Conservation (phyloP, 2,888 invertebrate genomes). For the Chloroclystis v-ata region DNA sequence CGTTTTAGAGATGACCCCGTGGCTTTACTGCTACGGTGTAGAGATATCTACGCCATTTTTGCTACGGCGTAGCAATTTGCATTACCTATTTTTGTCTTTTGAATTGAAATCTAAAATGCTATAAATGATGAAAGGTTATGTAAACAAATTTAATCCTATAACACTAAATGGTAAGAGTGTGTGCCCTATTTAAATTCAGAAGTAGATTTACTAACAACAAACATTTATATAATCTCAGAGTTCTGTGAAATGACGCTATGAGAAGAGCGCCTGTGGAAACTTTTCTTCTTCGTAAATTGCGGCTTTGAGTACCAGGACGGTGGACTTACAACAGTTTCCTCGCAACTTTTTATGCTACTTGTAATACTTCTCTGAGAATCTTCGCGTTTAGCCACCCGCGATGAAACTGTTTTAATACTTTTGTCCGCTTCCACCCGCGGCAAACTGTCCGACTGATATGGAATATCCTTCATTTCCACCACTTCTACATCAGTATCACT, state of each 20-base stretch:
- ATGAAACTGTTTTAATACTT: conserved; percentile 52
- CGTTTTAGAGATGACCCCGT: no score
- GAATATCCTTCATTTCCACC: conserved; percentile 74
- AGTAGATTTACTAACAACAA: neutral
- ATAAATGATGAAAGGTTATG: no score
- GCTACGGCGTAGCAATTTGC: no score
- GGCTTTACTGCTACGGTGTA: no score
- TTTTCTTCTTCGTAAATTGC: conserved; percentile 69
- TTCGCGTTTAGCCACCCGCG: conserved; percentile 50
- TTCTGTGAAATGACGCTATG: conserved; percentile 46
- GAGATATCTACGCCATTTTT: no score
- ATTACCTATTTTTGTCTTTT: no score
- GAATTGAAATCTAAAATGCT: no score
- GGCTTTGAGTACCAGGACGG: conserved; percentile 77
- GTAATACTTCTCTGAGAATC: conserved; percentile 52
- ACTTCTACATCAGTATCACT: conserved; percentile 74
- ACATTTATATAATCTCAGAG: conserved; percentile 35
- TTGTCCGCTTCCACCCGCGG: conserved; percentile 30
- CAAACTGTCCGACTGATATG: conserved; percentile 45
- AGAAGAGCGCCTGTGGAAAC: conserved; percentile 63
- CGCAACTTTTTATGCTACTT: conserved; percentile 58
- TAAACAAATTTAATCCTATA: no score
- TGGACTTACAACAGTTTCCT: conserved; percentile 57
- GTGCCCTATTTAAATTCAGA: no score
- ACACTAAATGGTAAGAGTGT: no score